Evolutionary conservation across 1,140 invertebrate species (phyloP).

Genomic region (Gonioctena quinquepunctata): DNA sequence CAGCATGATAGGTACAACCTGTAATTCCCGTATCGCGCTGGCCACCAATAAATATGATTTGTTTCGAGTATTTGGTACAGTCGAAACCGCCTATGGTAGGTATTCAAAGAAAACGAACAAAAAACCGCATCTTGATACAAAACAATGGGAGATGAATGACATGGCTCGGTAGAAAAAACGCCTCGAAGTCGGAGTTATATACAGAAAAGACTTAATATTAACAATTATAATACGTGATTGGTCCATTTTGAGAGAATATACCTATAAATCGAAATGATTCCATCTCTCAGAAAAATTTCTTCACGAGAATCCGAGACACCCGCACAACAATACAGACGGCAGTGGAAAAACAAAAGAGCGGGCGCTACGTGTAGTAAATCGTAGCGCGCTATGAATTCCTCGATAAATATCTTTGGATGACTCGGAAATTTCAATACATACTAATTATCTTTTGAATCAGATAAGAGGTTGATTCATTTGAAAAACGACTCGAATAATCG

Average conservation of each 20-base stretch:
- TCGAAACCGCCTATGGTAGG: background rate
- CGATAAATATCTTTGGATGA: slow-evolving; percentile 48
- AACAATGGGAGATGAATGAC: slow-evolving; percentile 31
- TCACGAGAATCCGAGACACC: slow-evolving; percentile 1
- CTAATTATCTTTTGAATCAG: slow-evolving; percentile 49
- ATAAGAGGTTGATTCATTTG: slow-evolving; percentile 45
- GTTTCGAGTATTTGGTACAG: background rate
- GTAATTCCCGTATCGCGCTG: background rate
- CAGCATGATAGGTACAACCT: background rate
- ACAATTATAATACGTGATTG: slow-evolving; percentile 49
- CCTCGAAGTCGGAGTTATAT: slow-evolving; percentile 14
- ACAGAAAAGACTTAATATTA: slow-evolving; percentile 33
- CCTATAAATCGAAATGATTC: slow-evolving; percentile 37
- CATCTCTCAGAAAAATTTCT: slow-evolving; percentile 15
- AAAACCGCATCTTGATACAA: slow-evolving; percentile 8
- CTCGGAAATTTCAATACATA: slow-evolving; percentile 50
- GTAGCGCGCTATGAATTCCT: slow-evolving; percentile 27
- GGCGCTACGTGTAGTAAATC: slow-evolving; percentile 26
- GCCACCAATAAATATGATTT: background rate
- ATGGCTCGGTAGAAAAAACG: slow-evolving; percentile 14
- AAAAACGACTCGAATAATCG: slow-evolving; percentile 39
- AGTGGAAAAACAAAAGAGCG: slow-evolving; percentile 22
- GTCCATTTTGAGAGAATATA: slow-evolving; percentile 45
- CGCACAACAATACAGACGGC: background rate
- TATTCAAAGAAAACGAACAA: background rate